Evolutionary conservation across 1,140 invertebrate genomes (phyloP), one percentile per base, ranked within the genome.

Genomic region (Streblospio benedicti): DNA sequence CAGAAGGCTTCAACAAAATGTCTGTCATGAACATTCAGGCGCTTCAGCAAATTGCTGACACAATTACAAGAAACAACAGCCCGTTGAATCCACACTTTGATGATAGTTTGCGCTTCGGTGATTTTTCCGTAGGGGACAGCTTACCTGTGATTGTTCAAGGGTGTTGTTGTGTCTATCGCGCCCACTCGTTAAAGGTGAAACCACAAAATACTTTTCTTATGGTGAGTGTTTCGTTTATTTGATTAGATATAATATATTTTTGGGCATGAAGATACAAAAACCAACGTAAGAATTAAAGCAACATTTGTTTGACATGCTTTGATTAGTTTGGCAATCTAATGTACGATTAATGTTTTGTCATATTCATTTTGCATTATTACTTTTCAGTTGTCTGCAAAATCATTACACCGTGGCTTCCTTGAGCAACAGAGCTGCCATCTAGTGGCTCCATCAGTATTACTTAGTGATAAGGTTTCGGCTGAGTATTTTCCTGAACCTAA

Each of bases 1-100:
- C 23, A 2, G 45, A 47, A 28, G 45, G 45, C 25, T 47, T 47
- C 45, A 47, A 47, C 45, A 47, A 47, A 28, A 47, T 47, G 45
- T 47, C 23, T 47, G 5, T 47, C 23, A 9, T 9, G 25, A 47
- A 47, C 45, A 23, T 47, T 9, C 23, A 47, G 16, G 30, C 45
- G n/a, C 45, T 47, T 23, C 45, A 47, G 45, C 30, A 27, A 28
- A 47, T 47, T n/a, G 25, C 23, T 47, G 45, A 47, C 2, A 28
- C 23, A 9, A 47, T 47, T 23, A 27, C 25, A 23, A 47, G 25
- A 2, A 28, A 47, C 23, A 27, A 27, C 30, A 28, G 25, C 1
- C 25, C 25, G 6, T 23, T 47, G 5, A 47, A 47, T 23, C 25
- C 45, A 18, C 45, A 47, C 23, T 52, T n/a, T 30, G 27, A 16